phyloP scores from a whole-genome alignment of 2,888 invertebrate genomes.

The Drosophila siamana region DNA sequence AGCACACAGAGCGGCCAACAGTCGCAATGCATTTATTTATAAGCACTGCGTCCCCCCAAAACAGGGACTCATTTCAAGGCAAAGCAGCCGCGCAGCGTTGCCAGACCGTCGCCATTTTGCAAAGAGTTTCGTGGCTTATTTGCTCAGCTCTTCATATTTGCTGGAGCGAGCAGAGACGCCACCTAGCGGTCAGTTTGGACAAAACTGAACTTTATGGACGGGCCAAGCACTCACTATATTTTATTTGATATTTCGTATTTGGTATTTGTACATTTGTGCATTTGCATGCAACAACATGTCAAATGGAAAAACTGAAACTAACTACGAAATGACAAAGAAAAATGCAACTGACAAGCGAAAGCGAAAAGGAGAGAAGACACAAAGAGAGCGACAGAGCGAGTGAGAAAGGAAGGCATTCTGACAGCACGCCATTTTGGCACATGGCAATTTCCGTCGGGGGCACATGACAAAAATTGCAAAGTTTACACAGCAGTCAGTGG shows the following conservation, averaged over 20 bases:
- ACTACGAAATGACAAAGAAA: constrained; percentile 50
- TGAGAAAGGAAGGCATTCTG: constrained; percentile 24
- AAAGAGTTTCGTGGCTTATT: constrained; percentile 8
- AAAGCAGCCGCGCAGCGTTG: constrained; percentile 25
- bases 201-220: constrained; percentile 50
- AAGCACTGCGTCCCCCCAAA: constrained; percentile 7
- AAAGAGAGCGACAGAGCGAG: neutral
- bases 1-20: constrained; percentile 28
- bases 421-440: constrained; percentile 66
- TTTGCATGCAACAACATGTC: constrained; percentile 66
- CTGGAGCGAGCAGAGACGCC: constrained; percentile 29
- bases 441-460: constrained; percentile 74
- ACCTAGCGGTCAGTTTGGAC: constrained; percentile 51
- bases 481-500: constrained; percentile 13
- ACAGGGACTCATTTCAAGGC: constrained; percentile 1
- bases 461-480: constrained; percentile 69
- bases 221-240: constrained; percentile 14
- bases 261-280: constrained; percentile 56
- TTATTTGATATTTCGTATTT: constrained; percentile 24
- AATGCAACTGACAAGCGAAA: constrained; percentile 35
- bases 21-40: constrained; percentile 53
- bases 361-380: neutral
- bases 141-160: constrained; percentile 2
- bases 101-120: constrained; percentile 10
- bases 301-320: constrained; percentile 51